Conservation (phyloP, 2,888 invertebrate species). For the Brachylomia viminalis region DNA sequence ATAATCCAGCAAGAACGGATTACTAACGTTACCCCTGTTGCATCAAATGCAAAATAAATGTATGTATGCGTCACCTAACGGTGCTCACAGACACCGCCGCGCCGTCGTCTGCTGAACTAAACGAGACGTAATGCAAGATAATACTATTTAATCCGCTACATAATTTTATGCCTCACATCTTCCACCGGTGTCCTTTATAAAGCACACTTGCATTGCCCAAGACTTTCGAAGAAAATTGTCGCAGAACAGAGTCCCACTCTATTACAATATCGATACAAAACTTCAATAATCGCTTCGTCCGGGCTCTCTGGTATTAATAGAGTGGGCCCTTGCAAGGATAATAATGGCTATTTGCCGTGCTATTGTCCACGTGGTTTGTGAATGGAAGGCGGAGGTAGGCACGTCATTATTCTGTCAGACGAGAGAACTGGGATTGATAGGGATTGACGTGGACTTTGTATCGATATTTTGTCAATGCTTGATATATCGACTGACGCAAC, state of each 20-base stretch:
- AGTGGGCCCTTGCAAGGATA: constrained; percentile 78
- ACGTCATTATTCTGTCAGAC: constrained; percentile 84
- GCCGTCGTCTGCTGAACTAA: not conserved
- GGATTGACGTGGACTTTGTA: constrained; percentile 60
- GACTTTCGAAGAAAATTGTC: constrained; percentile 44
- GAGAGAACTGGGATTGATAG: constrained; percentile 76
- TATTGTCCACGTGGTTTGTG: constrained; percentile 86
- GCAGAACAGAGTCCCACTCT: not conserved
- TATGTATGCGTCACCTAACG: constrained; percentile 7
- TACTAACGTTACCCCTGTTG: not conserved
- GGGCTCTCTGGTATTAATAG: constrained; percentile 80
- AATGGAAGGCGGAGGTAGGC: constrained; percentile 86
- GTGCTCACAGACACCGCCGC: constrained; percentile 18
- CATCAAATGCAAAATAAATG: not conserved
- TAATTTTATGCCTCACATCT: constrained; percentile 25
- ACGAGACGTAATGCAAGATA: not conserved
- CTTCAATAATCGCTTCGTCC: constrained; percentile 72
- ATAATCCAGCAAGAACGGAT: no score
- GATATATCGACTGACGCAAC: not conserved
- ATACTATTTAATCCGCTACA: constrained; percentile 20
- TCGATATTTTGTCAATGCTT: constrained; percentile 57
- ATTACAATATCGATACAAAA: constrained; percentile 48
- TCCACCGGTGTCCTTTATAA: not conserved
- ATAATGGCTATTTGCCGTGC: constrained; percentile 88
- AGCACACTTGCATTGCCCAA: constrained; percentile 21